Conservation (phyloP, 1,140 invertebrate genomes). For the Calephelis virginiensis region DNA sequence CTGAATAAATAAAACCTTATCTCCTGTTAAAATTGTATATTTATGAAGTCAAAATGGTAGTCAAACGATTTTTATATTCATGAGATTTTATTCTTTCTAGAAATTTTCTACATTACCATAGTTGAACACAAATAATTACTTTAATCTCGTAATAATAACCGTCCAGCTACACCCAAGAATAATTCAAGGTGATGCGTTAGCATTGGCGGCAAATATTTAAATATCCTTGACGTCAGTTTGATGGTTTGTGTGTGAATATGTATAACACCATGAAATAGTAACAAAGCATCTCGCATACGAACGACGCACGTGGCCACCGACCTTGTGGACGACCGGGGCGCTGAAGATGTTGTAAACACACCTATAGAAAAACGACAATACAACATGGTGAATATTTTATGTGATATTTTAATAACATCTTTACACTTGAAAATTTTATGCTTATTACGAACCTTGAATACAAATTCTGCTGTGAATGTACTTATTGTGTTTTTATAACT, state of each 20-base stretch:
- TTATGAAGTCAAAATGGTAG: too few species aligned
- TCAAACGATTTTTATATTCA: neutral
- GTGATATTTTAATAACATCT: slow-evolving; percentile 18
- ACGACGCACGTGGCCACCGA: slow-evolving; percentile 54
- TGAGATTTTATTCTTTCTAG: neutral
- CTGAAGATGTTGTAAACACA: slow-evolving; percentile 47
- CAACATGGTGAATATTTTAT: slow-evolving; percentile 19
- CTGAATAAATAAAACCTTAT: too few species aligned
- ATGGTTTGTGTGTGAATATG: slow-evolving; percentile 31
- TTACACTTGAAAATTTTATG: slow-evolving; percentile 14
- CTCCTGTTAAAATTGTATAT: too few species aligned
- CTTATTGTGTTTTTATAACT: too few species aligned
- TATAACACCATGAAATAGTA: slow-evolving; percentile 37
- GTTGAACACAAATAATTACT: neutral
- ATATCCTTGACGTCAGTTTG: slow-evolving; percentile 32
- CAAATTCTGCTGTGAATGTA: slow-evolving; percentile 1
- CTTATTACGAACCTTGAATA: slow-evolving; percentile 12
- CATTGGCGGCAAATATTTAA: slow-evolving; percentile 29
- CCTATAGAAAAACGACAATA: slow-evolving; percentile 23
- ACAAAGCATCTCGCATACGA: slow-evolving; percentile 32
- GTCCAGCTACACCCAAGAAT: slow-evolving; percentile 23
- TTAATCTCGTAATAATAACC: slow-evolving; percentile 10
- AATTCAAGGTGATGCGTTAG: slow-evolving; percentile 28
- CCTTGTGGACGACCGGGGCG: slow-evolving; percentile 46
- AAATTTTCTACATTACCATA: slow-evolving; percentile 4